phyloP scores from a whole-genome alignment of 30 jellyfish, hydroid and myxozoan species.

The Hydractinia echinata region DNA sequence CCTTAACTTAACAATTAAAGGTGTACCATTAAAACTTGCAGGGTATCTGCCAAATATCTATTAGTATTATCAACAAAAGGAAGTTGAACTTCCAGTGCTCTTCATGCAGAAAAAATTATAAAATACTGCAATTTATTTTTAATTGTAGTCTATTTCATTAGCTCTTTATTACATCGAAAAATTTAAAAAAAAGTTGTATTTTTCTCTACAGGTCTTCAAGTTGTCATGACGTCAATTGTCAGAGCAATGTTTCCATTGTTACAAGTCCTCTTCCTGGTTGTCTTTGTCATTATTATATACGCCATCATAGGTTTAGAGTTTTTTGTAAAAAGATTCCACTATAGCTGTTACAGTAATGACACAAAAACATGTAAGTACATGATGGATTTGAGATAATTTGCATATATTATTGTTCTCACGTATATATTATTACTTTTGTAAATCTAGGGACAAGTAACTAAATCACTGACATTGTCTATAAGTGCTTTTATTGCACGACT shows the following conservation, averaged over 20 bases:
- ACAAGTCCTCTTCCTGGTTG: conserved; percentile 80
- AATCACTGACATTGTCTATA: background rate
- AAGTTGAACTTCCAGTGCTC: background rate
- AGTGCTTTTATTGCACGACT: background rate
- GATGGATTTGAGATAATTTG: background rate
- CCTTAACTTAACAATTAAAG: too few species aligned
- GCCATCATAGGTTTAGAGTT: conserved; percentile 94
- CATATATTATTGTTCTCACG: background rate
- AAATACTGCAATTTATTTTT: background rate
- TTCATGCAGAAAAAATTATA: too few species aligned
- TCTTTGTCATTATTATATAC: conserved; percentile 71
- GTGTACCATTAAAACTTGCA: too few species aligned
- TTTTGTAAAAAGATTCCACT: conserved; percentile 66
- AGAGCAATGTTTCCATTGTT: conserved; percentile 88
- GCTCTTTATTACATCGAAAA: background rate
- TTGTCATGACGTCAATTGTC: conserved; percentile 94
- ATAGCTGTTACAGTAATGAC: conserved; percentile 43
- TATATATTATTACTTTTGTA: background rate
- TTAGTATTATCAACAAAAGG: too few species aligned
- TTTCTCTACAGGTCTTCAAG: conserved; percentile 78
- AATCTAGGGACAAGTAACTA: background rate
- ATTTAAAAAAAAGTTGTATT: background rate
- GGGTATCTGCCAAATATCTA: too few species aligned
- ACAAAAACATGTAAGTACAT: conserved; percentile 57
- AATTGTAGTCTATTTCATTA: background rate